Base-by-base conservation (phyloP, 2,888 invertebrate genomes). In the Drosophila glabriapex region DNA sequence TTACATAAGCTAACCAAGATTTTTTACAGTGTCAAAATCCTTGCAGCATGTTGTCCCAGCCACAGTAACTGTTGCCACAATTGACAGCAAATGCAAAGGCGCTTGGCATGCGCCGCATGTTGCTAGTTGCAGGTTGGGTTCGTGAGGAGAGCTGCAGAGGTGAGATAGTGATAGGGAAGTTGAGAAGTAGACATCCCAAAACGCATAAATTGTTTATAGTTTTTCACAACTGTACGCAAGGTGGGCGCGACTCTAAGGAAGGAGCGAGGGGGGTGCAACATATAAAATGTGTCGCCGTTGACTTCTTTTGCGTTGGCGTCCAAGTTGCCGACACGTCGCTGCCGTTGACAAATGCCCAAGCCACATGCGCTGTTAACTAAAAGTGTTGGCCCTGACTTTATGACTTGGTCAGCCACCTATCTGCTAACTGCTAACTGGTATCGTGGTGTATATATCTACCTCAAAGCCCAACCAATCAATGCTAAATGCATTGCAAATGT, bases 61-160 rank as follows among this genome's bases (percentile, higher is more conserved):
- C 39, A 54, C 65, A 56, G 64, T n/a, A 39, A 56, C 60, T 60
- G 60, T 72, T 68, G 82, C 72, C 64, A 65, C 63, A 83, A 85
- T 85, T 89, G 90, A 85, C 85, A 88, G 88, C 74, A 75, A 81
- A 80, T 83, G 89, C 81, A 90, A 77, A 90, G 85, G 86, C 88
- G 79, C 86, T 83, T 85, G 89, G 82, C 85, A 84, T 85, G 83
- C 86, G 82, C 78, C 56, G 76, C 84, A 82, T 89, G 83, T 85
- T 74, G 76, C 60, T 59, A 53, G 49, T 29, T 52, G 55, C 25
- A 62, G 37, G 12, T 10, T 22, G 53, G 22, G 14, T 16, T 12
- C 49, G 50, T 9, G 28, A 16, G 35, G 28, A 39, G 25, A 28
- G 46, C n/a, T n/a, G 50, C 28, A 54, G 43, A 16, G 31, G 29